Base-by-base conservation (phyloP, 2,797 vertebrate species). In the Pagetopsis macropterus region DNA sequence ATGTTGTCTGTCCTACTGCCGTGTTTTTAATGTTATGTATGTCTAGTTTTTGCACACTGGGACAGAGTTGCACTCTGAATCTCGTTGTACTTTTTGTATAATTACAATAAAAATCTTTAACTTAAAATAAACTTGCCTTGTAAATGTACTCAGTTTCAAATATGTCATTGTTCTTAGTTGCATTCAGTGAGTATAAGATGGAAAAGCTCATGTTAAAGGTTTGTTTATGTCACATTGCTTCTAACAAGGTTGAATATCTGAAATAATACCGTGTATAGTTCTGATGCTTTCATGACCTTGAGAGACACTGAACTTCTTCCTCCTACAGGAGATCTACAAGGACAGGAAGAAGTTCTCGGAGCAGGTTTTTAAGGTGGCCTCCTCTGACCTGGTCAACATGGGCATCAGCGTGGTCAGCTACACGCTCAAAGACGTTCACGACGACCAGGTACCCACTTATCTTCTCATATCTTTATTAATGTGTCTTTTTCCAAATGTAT, bases 321-420 rank as follows among this genome's bases (percentile, higher is more conserved):
- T 59, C 17, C 49, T 23, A 1, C 76, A 98, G 97, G 97, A 98
- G 87, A 97, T 98, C 92, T 98, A 98, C 87, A 98, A 97, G 87
- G 97, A 98, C 91, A 88, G 97, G 0, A 96, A 98, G 93, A 98
- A 98, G 91, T 98, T 98, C 90, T 98, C 97, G 0, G 97, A 97
- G 84, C 94, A 98, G 79, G 97, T 98, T 40, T 98, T 98, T 75
- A 96, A 97, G 68, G 97, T 98, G 83, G 97, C 97, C 0, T 98
- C 97, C 0, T 98, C 97, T 0, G 97, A 98, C 83, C 94, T 98
- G 66, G 94, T 98, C 70, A 97, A 98, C 90, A 98, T 98, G 97
- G 97, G 97, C 23, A 97, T 98, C 88, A 97, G 96, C 0, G 96
- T 97, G 85, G 97, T 98, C 86, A 98, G 96, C 93, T 98, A 98